Evolutionary conservation across 1,140 invertebrate genomes (phyloP), one percentile per base, ranked within the genome.

Genomic region (Phenacoccus solenopsis): DNA sequence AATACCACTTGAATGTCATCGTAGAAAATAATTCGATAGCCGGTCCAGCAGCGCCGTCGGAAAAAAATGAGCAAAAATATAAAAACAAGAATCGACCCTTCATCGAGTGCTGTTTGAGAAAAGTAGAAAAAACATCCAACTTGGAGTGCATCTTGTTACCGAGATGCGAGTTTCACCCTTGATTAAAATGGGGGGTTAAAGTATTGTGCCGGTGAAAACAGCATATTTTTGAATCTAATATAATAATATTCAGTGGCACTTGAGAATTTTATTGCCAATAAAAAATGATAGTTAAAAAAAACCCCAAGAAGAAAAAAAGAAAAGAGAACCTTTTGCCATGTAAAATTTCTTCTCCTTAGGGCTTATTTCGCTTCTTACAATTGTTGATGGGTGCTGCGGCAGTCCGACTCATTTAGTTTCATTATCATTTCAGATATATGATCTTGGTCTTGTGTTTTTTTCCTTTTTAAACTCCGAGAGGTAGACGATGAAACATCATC

Each of bases 251-350:
- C 72, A 71, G 72, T 70, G 68, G 61, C 69, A 68, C 72, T 72
- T 72, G 72, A 72, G 72, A 68, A 72, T 72, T 72, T 72, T 70
- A 72, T 72, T 68, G 69, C 72, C 72, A 70, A 72, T 72, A 72
- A 72, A 72, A 72, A 72, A 72, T 49, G 69, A 67, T 70, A 72
- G 72, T 72, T 72, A 72, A 68, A 72, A 72, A 27, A 27, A 59
- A 22, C 13, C n/a, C n/a, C n/a, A n/a, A n/a, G 32, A 38, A 38
- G 20, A 25, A 16, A 27, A 20, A 64, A 64, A 25, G 16, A 64
- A 64, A 24, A 24, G 20, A 64, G 22, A 64, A 70, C 69, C 69
- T 70, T 72, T 70, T 70, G 69, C 72, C 57, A 72, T 72, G 72
- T 28, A 72, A 30, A 72, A 72, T 69, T 72, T 70, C 69, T 72